phyloP scores from a whole-genome alignment of 1,140 invertebrate species.

The Aphelinus certus region DNA sequence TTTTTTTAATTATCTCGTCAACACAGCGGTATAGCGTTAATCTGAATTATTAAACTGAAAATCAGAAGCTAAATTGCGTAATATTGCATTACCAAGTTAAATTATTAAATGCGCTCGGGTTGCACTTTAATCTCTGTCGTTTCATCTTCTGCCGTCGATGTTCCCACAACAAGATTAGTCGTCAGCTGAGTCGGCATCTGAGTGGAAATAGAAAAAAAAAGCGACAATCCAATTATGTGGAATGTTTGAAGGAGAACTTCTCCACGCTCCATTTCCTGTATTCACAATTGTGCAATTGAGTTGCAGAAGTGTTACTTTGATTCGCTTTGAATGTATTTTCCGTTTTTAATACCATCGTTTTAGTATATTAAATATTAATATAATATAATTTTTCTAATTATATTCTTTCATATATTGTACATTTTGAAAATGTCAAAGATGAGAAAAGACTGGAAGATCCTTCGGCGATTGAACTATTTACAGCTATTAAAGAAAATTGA shows the following conservation, averaged over 20 bases:
- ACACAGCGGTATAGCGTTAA: not conserved
- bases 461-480: no score
- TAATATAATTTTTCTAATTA: no score
- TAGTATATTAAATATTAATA: no score
- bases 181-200: not conserved
- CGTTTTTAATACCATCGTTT: no score
- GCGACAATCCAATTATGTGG: constrained; percentile 21
- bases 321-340: not conserved
- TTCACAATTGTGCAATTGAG: not conserved
- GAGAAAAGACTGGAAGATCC: no score
- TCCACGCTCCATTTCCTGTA: constrained; percentile 5
- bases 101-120: constrained; percentile 2
- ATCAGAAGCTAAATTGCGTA: constrained; percentile 1
- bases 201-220: not conserved
- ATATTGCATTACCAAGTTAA: not conserved
- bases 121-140: constrained; percentile 1
- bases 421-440: no score
- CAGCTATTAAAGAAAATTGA: no score
- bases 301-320: not conserved
- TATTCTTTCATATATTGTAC: no score
- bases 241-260: not conserved
- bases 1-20: no score
- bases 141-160: constrained; percentile 11
- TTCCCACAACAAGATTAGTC: constrained; percentile 20
- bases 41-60: not conserved